Evolutionary conservation across 2,113 vertebrate species (phyloP).

Genomic region (Mola mola): DNA sequence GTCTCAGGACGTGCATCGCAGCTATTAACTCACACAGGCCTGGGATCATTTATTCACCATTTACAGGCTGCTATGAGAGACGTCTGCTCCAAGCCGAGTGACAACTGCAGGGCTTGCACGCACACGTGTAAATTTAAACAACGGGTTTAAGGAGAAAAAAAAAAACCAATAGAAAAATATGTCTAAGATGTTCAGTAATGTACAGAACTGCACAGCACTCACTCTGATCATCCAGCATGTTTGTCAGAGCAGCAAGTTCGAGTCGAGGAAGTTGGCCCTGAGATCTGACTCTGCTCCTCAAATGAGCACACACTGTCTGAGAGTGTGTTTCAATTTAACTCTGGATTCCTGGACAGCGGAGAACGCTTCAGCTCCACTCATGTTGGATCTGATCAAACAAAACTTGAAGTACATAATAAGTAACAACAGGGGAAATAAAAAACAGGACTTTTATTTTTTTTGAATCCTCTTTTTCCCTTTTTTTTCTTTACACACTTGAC

Average conservation of each 20-base stretch:
- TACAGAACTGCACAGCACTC: no score
- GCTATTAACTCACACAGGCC: slow-evolving; percentile 56
- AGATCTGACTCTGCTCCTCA: slow-evolving; percentile 41
- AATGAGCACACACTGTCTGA: slow-evolving; percentile 61
- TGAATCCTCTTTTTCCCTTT: background rate
- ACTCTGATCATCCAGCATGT: slow-evolving; percentile 8
- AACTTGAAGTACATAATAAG: slow-evolving; percentile 33
- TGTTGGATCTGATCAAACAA: slow-evolving; percentile 43
- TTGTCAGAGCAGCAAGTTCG: slow-evolving; percentile 18
- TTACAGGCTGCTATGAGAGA: slow-evolving; percentile 58
- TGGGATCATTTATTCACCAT: slow-evolving; percentile 70
- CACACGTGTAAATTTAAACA: background rate
- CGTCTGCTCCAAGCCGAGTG: slow-evolving; percentile 28
- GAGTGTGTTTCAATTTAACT: slow-evolving; percentile 55
- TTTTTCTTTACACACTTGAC: slow-evolving; percentile 35
- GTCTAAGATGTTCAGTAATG: no score
- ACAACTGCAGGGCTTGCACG: background rate
- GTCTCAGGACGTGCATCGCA: slow-evolving; percentile 64
- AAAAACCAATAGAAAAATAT: no score
- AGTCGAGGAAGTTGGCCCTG: no score
- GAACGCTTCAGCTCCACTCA: slow-evolving; percentile 24
- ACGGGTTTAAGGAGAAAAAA: no score
- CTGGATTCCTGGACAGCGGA: slow-evolving; percentile 46
- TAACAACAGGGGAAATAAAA: slow-evolving; percentile 48
- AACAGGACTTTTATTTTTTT: slow-evolving; percentile 48